Percentiles rank a stretch among this genome's conserved stretches.
These are phyloP conservation scores for Vimba vimba DNA, from an alignment of 2,113 vertebrate genomes.

Conservation along the genomic window DNA sequence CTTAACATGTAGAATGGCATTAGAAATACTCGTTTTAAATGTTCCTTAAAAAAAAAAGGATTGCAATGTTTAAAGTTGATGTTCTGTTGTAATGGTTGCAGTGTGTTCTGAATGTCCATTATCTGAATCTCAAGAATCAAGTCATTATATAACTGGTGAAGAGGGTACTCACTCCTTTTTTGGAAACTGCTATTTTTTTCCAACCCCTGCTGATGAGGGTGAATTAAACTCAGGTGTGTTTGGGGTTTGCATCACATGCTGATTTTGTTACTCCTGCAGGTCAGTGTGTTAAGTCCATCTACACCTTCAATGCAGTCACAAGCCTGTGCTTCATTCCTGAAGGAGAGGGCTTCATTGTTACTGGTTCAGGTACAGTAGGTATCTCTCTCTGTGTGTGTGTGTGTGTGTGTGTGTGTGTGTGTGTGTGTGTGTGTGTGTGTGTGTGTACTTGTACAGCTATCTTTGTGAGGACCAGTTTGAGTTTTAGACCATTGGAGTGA, in stretches of 20 bases:
- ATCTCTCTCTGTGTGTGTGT: not conserved
- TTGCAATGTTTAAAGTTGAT: not conserved
- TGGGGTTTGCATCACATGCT: constrained; percentile 1
- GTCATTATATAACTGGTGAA: constrained; percentile 13
- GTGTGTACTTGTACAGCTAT: too few relatives aligned
- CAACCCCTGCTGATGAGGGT: not conserved
- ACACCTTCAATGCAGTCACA: constrained; percentile 78
- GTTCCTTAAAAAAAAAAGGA: too few relatives aligned
- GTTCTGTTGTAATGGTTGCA: not conserved
- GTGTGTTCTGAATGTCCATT: constrained; percentile 21
- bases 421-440: too few relatives aligned
- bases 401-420: too few relatives aligned
- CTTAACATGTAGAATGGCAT: not conserved
- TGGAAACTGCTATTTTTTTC: not conserved
- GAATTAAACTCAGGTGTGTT: constrained; percentile 24
- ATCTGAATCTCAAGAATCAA: not conserved
- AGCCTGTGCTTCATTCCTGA: constrained; percentile 77
- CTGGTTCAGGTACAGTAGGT: constrained; percentile 75
- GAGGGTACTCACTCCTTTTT: not conserved
- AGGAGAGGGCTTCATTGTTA: constrained; percentile 74
- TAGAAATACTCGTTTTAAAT: not conserved
- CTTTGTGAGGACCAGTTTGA: too few relatives aligned
- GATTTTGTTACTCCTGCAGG: constrained; percentile 63
- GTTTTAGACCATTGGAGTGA: too few relatives aligned
- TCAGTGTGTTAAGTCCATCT: constrained; percentile 79